A percentile compares a stretch with the other conserved stretches of the same genome.
phyloP scores from a whole-genome alignment of 2,113 vertebrate species.

The Oncorhynchus gorbuscha region DNA sequence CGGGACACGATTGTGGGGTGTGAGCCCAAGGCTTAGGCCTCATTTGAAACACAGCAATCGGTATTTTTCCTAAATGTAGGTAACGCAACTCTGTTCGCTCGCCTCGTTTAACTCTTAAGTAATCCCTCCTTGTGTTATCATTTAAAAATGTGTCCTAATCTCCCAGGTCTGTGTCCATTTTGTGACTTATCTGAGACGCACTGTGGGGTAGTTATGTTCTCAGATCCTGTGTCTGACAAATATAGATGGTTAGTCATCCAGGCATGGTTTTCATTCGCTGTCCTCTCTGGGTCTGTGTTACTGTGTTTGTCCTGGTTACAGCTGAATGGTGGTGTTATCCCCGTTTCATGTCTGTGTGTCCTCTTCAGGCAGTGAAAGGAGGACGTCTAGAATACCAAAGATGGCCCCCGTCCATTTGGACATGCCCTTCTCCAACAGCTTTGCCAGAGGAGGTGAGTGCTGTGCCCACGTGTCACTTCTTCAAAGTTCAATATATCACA shows the following conservation, averaged over 20 bases:
- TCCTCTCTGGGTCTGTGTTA: conserved; percentile 6
- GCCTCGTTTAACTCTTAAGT: conserved; percentile 69
- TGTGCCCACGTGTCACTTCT: not conserved
- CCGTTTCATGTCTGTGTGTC: conserved; percentile 66
- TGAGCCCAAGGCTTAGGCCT: conserved; percentile 50
- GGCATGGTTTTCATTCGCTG: not conserved
- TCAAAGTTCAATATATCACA: not conserved
- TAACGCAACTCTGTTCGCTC: conserved; percentile 61
- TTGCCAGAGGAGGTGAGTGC: conserved; percentile 92
- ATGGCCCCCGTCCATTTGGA: conserved; percentile 94
- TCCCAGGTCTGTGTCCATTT: not conserved
- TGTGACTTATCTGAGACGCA: not conserved
- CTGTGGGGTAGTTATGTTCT: not conserved
- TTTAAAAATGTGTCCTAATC: not conserved
- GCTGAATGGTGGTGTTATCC: conserved; percentile 61
- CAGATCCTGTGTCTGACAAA: not conserved
- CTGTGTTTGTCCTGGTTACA: conserved; percentile 37
- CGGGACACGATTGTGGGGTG: conserved; percentile 47
- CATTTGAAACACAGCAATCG: too few relatives aligned
- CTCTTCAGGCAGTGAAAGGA: conserved; percentile 88
- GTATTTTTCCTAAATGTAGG: conserved; percentile 32
- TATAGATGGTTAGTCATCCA: too few relatives aligned
- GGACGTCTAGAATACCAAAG: conserved; percentile 89
- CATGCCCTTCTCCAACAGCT: conserved; percentile 93
- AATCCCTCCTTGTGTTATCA: conserved; percentile 1